These are phyloP conservation scores for Lacanobia wlatinum DNA, from an alignment of 2,888 invertebrate species.

Conservation along the genomic window DNA sequence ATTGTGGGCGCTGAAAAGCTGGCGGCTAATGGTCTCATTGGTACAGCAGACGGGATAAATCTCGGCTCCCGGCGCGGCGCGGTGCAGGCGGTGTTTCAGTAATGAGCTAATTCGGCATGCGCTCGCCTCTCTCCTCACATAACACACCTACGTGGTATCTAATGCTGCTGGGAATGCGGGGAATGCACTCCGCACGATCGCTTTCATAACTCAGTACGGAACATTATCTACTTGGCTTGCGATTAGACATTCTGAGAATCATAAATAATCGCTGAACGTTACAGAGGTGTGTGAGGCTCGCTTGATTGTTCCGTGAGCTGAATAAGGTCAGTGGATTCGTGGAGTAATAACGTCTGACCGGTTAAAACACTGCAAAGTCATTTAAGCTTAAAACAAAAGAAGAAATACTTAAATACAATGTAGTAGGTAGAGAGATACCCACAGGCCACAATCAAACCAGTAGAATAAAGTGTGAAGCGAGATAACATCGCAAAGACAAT, in stretches of 20 bases:
- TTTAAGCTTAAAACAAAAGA: conserved; percentile 51
- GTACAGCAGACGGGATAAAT: conserved; percentile 79
- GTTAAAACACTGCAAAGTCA: conserved; percentile 38
- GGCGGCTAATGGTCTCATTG: conserved; percentile 79
- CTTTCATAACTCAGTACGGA: conserved; percentile 53
- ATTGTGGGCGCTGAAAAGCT: conserved; percentile 72
- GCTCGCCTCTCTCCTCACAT: conserved; percentile 62
- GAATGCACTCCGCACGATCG: conserved; percentile 69
- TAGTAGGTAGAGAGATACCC: conserved; percentile 30
- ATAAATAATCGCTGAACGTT: conserved; percentile 49
- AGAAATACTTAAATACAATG: conserved; percentile 49
- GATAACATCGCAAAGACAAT: conserved; percentile 79
- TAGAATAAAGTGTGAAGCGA: conserved; percentile 63
- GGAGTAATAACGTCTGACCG: conserved; percentile 14
- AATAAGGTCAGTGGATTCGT: background rate
- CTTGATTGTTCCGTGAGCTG: conserved; percentile 7
- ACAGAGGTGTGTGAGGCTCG: conserved; percentile 12
- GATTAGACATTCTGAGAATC: conserved; percentile 53
- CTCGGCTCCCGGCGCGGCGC: conserved; percentile 70
- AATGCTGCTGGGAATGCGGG: conserved; percentile 71
- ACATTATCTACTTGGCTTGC: conserved; percentile 55
- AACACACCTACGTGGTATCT: conserved; percentile 67
- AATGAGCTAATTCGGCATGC: conserved; percentile 86
- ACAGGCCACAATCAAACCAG: conserved; percentile 49
- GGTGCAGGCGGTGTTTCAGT: conserved; percentile 74